These are phyloP conservation scores for Ophion ellenae DNA, from an alignment of 2,888 invertebrate genomes.

Conservation along the genomic window DNA sequence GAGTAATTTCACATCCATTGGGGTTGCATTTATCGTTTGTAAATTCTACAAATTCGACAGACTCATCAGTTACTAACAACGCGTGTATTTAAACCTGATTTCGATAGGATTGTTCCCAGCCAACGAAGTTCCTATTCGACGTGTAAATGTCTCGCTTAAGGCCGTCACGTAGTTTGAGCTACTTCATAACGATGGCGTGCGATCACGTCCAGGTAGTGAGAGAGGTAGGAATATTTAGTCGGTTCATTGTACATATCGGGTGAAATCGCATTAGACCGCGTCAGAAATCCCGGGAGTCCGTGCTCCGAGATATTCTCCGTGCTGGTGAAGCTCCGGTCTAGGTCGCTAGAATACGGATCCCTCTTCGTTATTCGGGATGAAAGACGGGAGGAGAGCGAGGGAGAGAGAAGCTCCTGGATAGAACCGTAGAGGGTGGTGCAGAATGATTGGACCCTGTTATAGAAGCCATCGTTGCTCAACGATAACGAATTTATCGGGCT, in stretches of 20 bases:
- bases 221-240: constrained; percentile 50
- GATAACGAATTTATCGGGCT: constrained; percentile 64
- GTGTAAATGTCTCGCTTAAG: background rate
- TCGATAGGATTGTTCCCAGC: background rate
- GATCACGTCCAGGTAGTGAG: background rate
- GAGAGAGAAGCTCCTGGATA: constrained; percentile 15
- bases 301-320: constrained; percentile 8
- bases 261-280: constrained; percentile 68
- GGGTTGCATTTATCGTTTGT: background rate
- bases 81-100: background rate
- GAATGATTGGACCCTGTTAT: constrained; percentile 58
- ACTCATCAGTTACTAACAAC: background rate
- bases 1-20: background rate
- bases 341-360: constrained; percentile 24
- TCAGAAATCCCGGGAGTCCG: constrained; percentile 64
- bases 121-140: background rate
- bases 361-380: constrained; percentile 17
- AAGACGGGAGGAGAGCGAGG: background rate
- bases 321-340: constrained; percentile 35
- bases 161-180: background rate
- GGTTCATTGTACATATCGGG: constrained; percentile 60
- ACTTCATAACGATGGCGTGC: background rate
- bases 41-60: background rate
- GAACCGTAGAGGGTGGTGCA: constrained; percentile 53
- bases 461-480: constrained; percentile 51